Evolutionary conservation across 2,888 invertebrate genomes (phyloP).

Genomic region (Acholoe squamosa): DNA sequence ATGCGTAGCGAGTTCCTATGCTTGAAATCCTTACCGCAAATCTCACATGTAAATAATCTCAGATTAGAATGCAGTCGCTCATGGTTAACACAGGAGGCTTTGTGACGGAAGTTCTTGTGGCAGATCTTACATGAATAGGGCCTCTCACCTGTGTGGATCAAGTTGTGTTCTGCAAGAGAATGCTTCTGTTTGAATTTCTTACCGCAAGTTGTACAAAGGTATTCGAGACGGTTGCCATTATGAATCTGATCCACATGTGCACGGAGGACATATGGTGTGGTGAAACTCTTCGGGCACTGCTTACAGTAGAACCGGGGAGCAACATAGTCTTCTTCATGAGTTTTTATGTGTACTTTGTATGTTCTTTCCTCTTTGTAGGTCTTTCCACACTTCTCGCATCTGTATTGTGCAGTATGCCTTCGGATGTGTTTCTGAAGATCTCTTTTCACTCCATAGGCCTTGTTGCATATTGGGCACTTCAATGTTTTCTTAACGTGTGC

Average conservation of each 20-base stretch:
- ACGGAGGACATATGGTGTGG: slow-evolving; percentile 9
- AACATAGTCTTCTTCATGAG: slow-evolving; percentile 46
- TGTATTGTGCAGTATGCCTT: neutral
- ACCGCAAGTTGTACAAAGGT: slow-evolving; percentile 38
- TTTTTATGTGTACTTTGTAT: slow-evolving; percentile 21
- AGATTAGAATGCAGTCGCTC: slow-evolving; percentile 36
- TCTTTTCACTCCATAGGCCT: slow-evolving; percentile 11
- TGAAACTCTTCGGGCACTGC: slow-evolving; percentile 51
- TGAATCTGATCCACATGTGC: slow-evolving; percentile 49
- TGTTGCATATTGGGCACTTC: slow-evolving; percentile 35
- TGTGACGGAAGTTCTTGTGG: slow-evolving; percentile 35
- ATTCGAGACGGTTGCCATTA: neutral
- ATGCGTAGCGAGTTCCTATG: slow-evolving; percentile 52
- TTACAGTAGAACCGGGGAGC: slow-evolving; percentile 31
- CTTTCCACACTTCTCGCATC: slow-evolving; percentile 49
- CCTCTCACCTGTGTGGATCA: slow-evolving; percentile 29
- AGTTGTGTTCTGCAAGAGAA: slow-evolving; percentile 16
- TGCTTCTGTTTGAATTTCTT: slow-evolving; percentile 59
- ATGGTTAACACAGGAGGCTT: slow-evolving; percentile 32
- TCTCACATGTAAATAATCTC: slow-evolving; percentile 12
- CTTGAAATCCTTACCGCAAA: slow-evolving; percentile 58
- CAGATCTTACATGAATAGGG: slow-evolving; percentile 47
- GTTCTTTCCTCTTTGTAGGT: slow-evolving; percentile 47
- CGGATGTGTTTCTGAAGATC: slow-evolving; percentile 45
- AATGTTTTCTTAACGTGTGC: neutral